A percentile compares a stretch with the other conserved stretches of the same genome.
These are phyloP conservation scores for Epinephelus cyanopodus DNA, from an alignment of 2,113 vertebrate species.

Conservation along the genomic window DNA sequence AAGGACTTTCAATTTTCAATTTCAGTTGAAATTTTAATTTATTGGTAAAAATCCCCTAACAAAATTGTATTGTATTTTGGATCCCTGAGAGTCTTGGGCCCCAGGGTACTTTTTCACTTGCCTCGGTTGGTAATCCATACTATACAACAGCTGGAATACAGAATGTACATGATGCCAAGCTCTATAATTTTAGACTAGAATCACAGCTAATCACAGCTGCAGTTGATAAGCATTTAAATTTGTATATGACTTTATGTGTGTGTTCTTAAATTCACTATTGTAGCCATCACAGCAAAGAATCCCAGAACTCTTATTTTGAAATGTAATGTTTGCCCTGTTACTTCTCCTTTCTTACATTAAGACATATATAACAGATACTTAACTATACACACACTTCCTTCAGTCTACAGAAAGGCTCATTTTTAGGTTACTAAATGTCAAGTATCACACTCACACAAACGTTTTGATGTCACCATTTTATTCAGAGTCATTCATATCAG, in stretches of 20 bases:
- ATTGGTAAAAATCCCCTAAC: not conserved
- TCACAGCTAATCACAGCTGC: too few relatives aligned
- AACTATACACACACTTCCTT: not conserved
- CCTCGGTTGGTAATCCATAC: not conserved
- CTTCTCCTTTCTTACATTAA: not conserved
- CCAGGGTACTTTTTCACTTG: not conserved
- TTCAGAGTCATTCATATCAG: not conserved
- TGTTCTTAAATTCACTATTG: not conserved
- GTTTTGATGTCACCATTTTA: constrained; percentile 15
- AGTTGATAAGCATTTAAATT: not conserved
- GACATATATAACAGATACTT: not conserved
- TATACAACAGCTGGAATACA: not conserved
- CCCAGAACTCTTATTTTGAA: not conserved
- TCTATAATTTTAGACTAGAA: too few relatives aligned
- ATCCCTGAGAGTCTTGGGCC: not conserved
- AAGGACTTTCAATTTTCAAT: not conserved
- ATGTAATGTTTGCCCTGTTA: not conserved
- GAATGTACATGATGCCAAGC: not conserved
- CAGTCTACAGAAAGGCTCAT: not conserved
- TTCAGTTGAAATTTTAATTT: too few relatives aligned
- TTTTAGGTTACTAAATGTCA: not conserved
- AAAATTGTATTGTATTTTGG: not conserved
- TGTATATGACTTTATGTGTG: not conserved
- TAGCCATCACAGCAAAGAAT: not conserved
- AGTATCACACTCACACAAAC: not conserved